Conservation (phyloP, 2,888 invertebrate genomes). For the Phengaris alcon region DNA sequence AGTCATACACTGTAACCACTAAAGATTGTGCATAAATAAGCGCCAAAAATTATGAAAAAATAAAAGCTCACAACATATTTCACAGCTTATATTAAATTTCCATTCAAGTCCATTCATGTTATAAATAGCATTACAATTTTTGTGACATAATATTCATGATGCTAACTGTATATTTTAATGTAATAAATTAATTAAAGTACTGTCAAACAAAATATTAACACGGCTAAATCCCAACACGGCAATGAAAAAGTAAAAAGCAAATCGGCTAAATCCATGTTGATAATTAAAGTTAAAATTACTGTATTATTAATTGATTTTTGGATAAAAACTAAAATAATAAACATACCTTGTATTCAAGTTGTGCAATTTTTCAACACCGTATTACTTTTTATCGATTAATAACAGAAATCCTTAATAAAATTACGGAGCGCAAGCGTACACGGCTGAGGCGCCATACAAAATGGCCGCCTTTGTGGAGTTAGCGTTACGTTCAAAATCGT, state of each 20-base stretch:
- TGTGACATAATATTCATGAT: too few species aligned
- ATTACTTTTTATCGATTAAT: slow-evolving; percentile 30
- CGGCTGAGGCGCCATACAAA: slow-evolving; percentile 32
- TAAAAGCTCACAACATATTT: too few species aligned
- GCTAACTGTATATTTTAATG: not conserved
- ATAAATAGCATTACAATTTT: too few species aligned
- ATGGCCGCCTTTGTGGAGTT: slow-evolving; percentile 34
- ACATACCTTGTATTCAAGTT: slow-evolving; percentile 33
- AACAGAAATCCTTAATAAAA: slow-evolving; percentile 28
- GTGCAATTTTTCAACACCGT: slow-evolving; percentile 31
- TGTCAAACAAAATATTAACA: slow-evolving; percentile 30
- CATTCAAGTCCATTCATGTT: too few species aligned
- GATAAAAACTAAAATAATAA: slow-evolving; percentile 30
- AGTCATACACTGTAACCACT: too few species aligned
- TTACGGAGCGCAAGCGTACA: slow-evolving; percentile 25
- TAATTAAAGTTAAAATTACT: slow-evolving; percentile 32
- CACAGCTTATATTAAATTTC: too few species aligned
- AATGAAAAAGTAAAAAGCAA: slow-evolving; percentile 32
- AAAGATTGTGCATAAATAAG: too few species aligned
- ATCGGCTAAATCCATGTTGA: slow-evolving; percentile 33
- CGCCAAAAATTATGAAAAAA: too few species aligned
- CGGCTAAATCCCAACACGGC: slow-evolving; percentile 33
- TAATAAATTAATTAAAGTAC: slow-evolving; percentile 30
- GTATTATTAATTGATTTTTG: slow-evolving; percentile 31
- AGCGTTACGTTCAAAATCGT: slow-evolving; percentile 13